These are phyloP conservation scores for Mesorhabditis spiculigera DNA, from an alignment of 2,888 invertebrate species.

Conservation along the genomic window DNA sequence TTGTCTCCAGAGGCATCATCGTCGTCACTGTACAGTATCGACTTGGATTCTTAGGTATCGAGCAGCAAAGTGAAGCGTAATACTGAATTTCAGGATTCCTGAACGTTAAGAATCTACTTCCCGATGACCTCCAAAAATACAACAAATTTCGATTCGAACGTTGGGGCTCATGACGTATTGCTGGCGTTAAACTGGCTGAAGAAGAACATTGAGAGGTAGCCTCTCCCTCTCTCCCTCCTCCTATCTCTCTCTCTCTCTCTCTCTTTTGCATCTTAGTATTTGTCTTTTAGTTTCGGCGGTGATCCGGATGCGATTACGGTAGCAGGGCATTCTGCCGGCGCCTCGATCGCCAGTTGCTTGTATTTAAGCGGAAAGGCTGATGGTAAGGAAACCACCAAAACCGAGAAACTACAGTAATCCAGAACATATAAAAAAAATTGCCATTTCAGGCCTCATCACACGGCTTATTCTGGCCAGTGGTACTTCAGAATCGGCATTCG, in stretches of 20 bases:
- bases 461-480: not conserved
- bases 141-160: not conserved
- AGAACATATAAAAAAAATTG: not conserved
- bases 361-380: not conserved
- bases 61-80: not conserved
- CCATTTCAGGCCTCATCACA: not conserved
- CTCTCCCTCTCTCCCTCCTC: no score
- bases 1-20: not conserved
- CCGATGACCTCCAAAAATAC: not conserved
- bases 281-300: conserved; percentile 3
- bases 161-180: conserved; percentile 1
- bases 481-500: not conserved
- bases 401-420: not conserved
- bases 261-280: no score
- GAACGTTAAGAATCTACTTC: not conserved
- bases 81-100: not conserved
- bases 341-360: not conserved
- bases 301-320: not conserved
- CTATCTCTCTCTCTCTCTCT: no score
- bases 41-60: not conserved
- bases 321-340: not conserved
- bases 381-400: not conserved
- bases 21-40: not conserved
- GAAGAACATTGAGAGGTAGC: conserved; percentile 1
- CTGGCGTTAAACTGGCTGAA: not conserved